A percentile compares a stretch with the other conserved stretches of the same genome.
Evolutionary conservation across 2,113 vertebrate genomes (phyloP).

Genomic region (Formicarius rufipectus): DNA sequence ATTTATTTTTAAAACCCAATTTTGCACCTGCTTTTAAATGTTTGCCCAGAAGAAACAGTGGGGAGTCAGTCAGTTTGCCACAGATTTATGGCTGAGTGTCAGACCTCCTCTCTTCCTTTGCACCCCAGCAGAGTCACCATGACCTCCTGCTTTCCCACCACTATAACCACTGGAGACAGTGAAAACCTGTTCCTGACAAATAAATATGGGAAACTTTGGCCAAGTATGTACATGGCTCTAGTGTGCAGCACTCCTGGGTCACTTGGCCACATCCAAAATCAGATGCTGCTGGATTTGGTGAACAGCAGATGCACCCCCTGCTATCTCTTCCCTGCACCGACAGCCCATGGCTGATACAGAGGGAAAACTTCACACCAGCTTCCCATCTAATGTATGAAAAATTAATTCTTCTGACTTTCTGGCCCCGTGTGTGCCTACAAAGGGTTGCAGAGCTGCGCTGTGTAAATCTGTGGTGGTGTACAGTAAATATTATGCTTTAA

Average conservation of each 20-base stretch:
- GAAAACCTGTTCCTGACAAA: not conserved
- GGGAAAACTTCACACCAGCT: not conserved
- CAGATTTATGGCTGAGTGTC: not conserved
- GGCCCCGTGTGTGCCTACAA: not conserved
- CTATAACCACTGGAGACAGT: not conserved
- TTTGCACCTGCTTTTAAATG: not conserved
- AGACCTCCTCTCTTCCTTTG: not conserved
- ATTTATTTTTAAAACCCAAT: not conserved
- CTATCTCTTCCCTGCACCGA: not conserved
- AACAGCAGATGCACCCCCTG: not conserved
- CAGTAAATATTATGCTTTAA: constrained; percentile 47
- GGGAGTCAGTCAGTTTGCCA: not conserved
- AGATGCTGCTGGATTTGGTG: not conserved
- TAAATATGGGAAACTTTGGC: not conserved
- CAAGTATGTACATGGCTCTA: not conserved
- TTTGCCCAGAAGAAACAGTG: not conserved
- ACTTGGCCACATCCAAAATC: not conserved
- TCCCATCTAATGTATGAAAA: not conserved
- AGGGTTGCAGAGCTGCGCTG: not conserved
- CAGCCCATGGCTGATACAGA: not conserved
- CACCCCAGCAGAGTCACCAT: not conserved
- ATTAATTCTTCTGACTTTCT: constrained; percentile 1
- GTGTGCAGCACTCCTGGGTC: not conserved
- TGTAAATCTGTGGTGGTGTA: constrained; percentile 6
- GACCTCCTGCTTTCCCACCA: not conserved